Evolutionary conservation across 2,888 invertebrate genomes (phyloP).

Genomic region (Hyppa rectilinea): DNA sequence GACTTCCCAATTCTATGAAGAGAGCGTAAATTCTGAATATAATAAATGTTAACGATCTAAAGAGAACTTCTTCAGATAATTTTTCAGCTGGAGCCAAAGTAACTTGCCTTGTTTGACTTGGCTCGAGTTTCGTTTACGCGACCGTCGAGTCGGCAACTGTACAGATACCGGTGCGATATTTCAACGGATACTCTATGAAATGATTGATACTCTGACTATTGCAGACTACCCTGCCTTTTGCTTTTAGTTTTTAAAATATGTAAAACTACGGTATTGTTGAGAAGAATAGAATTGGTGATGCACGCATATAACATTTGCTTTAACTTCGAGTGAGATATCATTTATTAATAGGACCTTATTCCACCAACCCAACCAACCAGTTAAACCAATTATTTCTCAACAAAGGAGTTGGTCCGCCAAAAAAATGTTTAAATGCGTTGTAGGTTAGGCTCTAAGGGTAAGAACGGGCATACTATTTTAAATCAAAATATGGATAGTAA

Average conservation of each 20-base stretch:
- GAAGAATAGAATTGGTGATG: neutral
- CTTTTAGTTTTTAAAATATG: constrained; percentile 10
- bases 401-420: neutral
- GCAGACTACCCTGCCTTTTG: constrained; percentile 7
- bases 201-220: constrained; percentile 49
- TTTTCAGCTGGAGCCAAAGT: constrained; percentile 47
- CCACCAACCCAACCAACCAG: neutral
- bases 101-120: constrained; percentile 53
- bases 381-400: neutral
- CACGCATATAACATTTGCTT: neutral
- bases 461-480: neutral
- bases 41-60: constrained; percentile 45
- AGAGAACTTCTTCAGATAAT: constrained; percentile 28
- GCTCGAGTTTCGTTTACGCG: constrained; percentile 32
- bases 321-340: neutral
- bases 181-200: constrained; percentile 38
- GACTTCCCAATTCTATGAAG: constrained; percentile 6
- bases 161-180: constrained; percentile 31
- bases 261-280: neutral
- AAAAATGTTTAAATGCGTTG: neutral
- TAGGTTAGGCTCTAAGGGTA: neutral
- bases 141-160: constrained; percentile 10
- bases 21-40: constrained; percentile 26
- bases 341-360: neutral
- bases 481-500: neutral